Conservation (phyloP, 1,140 invertebrate genomes). For the Bombus sylvicola region DNA sequence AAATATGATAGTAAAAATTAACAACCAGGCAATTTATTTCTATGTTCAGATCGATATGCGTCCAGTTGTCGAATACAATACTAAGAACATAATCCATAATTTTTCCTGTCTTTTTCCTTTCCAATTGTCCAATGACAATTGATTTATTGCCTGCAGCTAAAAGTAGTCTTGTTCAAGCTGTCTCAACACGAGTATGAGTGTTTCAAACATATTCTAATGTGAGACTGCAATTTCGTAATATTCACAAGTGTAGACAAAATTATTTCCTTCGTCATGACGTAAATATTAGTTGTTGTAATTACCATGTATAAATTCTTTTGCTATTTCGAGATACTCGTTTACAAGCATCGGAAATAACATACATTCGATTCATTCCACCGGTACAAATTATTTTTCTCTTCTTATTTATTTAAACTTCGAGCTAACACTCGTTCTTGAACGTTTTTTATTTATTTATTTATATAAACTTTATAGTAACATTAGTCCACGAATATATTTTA, state of each 20-base stretch:
- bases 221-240: background rate
- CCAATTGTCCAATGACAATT: background rate
- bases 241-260: background rate
- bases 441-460: no score
- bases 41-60: background rate
- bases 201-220: background rate
- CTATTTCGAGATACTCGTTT: background rate
- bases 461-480: no score
- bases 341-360: background rate
- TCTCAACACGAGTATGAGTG: background rate
- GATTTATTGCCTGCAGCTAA: background rate
- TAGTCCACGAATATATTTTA: no score
- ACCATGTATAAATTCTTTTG: background rate
- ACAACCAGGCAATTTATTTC: background rate
- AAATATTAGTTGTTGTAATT: background rate
- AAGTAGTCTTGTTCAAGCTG: background rate
- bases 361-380: background rate
- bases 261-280: background rate
- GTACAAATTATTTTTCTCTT: background rate
- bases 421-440: no score
- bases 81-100: background rate
- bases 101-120: background rate
- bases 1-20: background rate
- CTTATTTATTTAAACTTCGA: background rate
- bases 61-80: background rate